Conservation (phyloP, 2,888 invertebrate species). For the Mythimna ferrago region DNA sequence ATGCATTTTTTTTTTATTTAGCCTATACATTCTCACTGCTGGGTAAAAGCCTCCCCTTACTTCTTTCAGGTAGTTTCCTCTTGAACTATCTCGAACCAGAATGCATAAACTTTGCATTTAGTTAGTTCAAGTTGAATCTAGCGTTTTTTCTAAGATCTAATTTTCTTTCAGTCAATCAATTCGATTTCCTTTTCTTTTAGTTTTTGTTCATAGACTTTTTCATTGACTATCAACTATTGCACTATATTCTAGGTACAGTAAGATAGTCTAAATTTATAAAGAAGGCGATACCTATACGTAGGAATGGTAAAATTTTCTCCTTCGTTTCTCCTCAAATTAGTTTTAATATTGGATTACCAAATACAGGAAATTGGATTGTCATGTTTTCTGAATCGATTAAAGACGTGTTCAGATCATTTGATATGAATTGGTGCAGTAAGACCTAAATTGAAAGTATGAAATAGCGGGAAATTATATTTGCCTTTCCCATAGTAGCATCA, state of each 20-base stretch:
- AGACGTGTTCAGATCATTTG: conserved; percentile 35
- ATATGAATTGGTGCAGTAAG: conserved; percentile 20
- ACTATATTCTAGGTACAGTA: not conserved
- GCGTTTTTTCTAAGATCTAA: no score
- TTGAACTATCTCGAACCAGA: no score
- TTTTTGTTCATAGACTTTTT: not conserved
- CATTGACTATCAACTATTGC: no score
- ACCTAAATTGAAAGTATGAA: conserved; percentile 7
- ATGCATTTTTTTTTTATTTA: no score
- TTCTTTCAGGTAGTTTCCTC: no score
- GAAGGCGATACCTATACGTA: not conserved
- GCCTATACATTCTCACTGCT: no score
- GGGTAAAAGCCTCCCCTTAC: no score
- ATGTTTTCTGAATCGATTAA: conserved; percentile 37
- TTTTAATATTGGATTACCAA: conserved; percentile 35
- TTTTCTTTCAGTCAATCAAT: not conserved
- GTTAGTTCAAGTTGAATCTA: not conserved
- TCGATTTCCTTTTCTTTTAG: not conserved
- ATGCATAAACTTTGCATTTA: not conserved
- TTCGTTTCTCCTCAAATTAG: conserved; percentile 14
- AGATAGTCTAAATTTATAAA: not conserved
- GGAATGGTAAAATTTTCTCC: not conserved
- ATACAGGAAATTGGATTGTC: conserved; percentile 35
- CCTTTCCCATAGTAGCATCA: conserved; percentile 27
- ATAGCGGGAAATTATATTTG: conserved; percentile 26